Base-by-base conservation (phyloP, 2,888 invertebrate species). In the Oegoconia quadripuncta region DNA sequence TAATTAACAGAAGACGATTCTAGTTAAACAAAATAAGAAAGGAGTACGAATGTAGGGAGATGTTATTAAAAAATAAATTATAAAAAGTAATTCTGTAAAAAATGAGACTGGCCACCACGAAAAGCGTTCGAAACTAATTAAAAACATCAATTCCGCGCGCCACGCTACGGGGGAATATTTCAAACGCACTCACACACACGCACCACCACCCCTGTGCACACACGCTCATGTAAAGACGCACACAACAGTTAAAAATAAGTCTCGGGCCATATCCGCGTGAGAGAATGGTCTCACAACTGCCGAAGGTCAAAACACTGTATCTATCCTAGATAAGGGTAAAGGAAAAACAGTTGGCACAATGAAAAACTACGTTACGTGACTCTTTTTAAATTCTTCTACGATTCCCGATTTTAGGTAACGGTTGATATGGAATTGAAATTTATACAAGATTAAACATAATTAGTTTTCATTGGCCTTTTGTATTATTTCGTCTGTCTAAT, bases 41-140 rank as follows among this genome's bases (percentile, higher is more conserved):
- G n/a, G n/a, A n/a, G n/a, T n/a, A 27, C 11, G 13, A 27, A 27
- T 12, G 12, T 13, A 27, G 14, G 26, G 11, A 26, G 5, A 5
- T 5, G 26, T 5, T n/a, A 30, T 16, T 17, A 36, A 22, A 32
- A 31, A 34, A 32, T 40, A 37, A 37, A 39, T 41, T 37, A 39
- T 64, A 67, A 67, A 64, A 67, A 67, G 69, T 67, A 70, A 71
- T 72, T 66, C 59, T 59, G 69, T 72, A 74, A 74, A 74, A 67
- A 58, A 41, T n/a, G 62, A 65, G 69, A 66, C 75, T 69, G 72
- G 68, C 73, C 75, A 74, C 72, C 63, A 75, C 80, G 76, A 82
- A 84, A 83, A 81, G 71, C 80, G 74, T 78, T 80, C 75, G 71
- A 75, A 82, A 84, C 86, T 86, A 86, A 86, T 86, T 86, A 86